Evolutionary conservation across 2,113 vertebrate species (phyloP), one percentile per base, ranked within the genome.

Genomic region (Pelmatolapia mariae): DNA sequence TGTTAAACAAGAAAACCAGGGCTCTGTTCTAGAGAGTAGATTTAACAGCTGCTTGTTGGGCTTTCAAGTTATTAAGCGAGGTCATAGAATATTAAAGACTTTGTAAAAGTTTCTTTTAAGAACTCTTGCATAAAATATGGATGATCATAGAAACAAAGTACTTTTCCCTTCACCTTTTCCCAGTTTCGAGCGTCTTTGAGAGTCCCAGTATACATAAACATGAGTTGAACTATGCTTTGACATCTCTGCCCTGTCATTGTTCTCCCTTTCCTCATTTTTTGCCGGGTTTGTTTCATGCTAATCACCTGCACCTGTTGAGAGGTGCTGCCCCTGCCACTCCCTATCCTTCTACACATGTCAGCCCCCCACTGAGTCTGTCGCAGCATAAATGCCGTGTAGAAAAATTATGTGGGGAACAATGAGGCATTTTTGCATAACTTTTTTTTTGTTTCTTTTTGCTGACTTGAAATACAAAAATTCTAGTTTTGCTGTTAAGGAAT

Each of bases 121-220:
- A 80, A 56, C 38, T 50, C 13, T 36, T 47, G 82, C 80, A 80
- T 86, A 52, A 86, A 82, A 71, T 47, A 29, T 59, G 38, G 59
- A 78, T 29, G 76, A 73, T 87, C 76, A 56, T 1, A 59, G 61
- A 15, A 54, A 63, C 13, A 84, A 84, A 86, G 83, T 76, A 84
- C 63, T 57, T 43, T 19, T 83, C 19, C 13, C 4, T 5, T 85
- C 84, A 87, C 80, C 87, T 91, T 92, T 31, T 31, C 24, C 40
- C 53, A 59, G 26, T 88, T 87, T 56, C 4, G 4, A 18, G 16
- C 2, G 66, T 89, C 92, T 93, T 93, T 94, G 61, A 81, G 40
- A 89, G 68, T 88, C 71, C 29, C n/a, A 15, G 2, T 54, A 93
- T 95, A 22, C 88, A 96, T 95, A 96, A 93, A 93, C 93, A 96